Evolutionary conservation across 2,888 invertebrate genomes (phyloP).

Genomic region (Cecidostiba fungosa): DNA sequence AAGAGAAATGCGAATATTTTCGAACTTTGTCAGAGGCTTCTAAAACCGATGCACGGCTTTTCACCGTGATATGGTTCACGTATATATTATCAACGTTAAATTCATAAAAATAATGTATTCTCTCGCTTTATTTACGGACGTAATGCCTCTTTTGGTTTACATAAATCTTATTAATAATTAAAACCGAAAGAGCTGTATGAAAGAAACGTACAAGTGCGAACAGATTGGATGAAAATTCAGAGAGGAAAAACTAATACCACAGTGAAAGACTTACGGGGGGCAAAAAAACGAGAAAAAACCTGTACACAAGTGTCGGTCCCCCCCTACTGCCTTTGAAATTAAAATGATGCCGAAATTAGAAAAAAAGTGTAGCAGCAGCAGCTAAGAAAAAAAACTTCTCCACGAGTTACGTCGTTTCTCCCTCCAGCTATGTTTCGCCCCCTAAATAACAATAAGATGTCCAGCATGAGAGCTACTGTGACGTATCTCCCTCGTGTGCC

Average conservation of each 20-base stretch:
- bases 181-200: no score
- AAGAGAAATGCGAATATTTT: background rate
- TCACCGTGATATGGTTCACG: background rate
- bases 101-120: no score
- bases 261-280: no score
- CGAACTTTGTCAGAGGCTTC: constrained; percentile 11
- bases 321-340: no score
- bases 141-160: no score
- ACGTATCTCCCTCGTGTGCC: background rate
- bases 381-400: constrained; percentile 13
- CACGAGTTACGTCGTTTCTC: constrained; percentile 39
- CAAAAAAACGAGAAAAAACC: no score
- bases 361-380: background rate
- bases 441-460: constrained; percentile 24
- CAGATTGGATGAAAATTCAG: background rate
- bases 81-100: no score
- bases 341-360: constrained; percentile 39
- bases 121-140: no score
- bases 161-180: no score
- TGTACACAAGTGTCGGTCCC: no score
- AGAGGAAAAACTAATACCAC: background rate
- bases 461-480: background rate
- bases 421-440: no score
- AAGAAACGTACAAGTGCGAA: background rate
- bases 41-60: background rate